Conservation (phyloP, 2,888 invertebrate genomes). For the Calameuta pallipes region DNA sequence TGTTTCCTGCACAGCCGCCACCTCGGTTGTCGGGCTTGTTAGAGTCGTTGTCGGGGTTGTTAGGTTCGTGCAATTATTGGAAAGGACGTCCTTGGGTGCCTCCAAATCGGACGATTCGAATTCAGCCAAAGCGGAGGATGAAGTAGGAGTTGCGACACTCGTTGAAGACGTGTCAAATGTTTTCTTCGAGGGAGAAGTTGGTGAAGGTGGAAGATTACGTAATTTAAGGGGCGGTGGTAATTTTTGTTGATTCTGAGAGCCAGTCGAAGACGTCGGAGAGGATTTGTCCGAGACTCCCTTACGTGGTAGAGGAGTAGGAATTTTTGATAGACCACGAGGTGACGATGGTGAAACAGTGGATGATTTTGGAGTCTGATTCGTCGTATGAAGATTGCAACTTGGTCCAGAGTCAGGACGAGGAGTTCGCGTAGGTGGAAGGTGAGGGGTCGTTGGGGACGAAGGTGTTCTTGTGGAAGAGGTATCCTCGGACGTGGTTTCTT, state of each 20-base stretch:
- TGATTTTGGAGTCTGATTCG: background rate
- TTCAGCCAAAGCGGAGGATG: background rate
- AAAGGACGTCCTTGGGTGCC: background rate
- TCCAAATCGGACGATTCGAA: background rate
- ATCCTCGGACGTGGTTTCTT: background rate
- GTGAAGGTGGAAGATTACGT: constrained; percentile 27
- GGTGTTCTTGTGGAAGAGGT: background rate
- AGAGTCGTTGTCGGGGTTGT: constrained; percentile 14
- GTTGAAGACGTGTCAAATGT: background rate
- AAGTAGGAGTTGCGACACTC: background rate
- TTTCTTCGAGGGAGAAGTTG: constrained; percentile 8
- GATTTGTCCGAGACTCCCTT: constrained; percentile 42
- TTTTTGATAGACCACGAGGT: constrained; percentile 54
- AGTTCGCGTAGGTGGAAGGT: background rate
- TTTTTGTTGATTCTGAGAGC: constrained; percentile 25
- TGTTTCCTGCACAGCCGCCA: constrained; percentile 37
- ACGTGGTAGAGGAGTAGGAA: constrained; percentile 59
- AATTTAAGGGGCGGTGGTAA: constrained; percentile 27
- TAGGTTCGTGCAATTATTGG: background rate
- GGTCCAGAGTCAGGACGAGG: background rate
- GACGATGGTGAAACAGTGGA: background rate
- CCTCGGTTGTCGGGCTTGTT: constrained; percentile 31
- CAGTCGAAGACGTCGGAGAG: constrained; percentile 29
- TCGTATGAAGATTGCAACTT: background rate
- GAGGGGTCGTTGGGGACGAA: background rate